Evolutionary conservation across 2,797 vertebrate genomes (phyloP).

Genomic region (Galago senegalensis): DNA sequence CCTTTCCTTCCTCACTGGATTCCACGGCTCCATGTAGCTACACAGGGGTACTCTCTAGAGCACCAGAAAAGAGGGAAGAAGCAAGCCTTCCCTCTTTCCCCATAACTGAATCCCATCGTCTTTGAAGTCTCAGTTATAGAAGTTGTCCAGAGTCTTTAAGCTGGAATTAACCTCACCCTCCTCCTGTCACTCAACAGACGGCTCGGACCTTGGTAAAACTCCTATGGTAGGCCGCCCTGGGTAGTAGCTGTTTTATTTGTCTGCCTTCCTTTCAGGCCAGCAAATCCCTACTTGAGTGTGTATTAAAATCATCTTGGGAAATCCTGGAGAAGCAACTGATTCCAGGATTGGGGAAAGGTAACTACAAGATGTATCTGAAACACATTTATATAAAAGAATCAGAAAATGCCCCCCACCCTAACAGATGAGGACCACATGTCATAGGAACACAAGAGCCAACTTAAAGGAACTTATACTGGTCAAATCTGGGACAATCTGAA

Average conservation of each 20-base stretch:
- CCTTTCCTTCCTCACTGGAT: background rate
- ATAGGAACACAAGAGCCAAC: background rate
- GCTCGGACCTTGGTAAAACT: background rate
- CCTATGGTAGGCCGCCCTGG: background rate
- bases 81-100: background rate
- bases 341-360: background rate
- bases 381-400: background rate
- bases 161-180: background rate
- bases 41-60: background rate
- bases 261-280: background rate
- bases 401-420: background rate
- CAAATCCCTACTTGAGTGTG: background rate
- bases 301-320: conserved; percentile 49
- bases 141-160: background rate
- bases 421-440: background rate
- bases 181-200: background rate
- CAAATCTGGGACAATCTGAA: background rate
- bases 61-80: background rate
- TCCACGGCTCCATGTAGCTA: background rate
- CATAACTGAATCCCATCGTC: background rate
- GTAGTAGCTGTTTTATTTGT: background rate
- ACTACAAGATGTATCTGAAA: background rate
- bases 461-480: background rate
- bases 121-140: background rate
- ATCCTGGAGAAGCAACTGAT: background rate